Conservation (phyloP, 2,888 invertebrate species). For the Napeogenes inachia region DNA sequence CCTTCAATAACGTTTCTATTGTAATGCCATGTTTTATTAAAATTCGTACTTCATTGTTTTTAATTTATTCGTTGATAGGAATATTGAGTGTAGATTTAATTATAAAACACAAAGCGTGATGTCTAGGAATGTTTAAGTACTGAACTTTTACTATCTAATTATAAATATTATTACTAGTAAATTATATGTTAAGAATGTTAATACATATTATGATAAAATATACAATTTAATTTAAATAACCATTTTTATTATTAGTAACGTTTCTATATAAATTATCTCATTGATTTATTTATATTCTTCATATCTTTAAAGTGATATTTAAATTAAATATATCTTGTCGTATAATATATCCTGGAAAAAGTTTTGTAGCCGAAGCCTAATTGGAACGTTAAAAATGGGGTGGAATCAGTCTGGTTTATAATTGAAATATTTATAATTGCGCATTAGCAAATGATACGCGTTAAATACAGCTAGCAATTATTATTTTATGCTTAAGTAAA, state of each 20-base stretch:
- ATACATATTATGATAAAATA: no score
- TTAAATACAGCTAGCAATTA: constrained; percentile 48
- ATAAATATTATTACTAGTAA: neutral
- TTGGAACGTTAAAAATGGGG: constrained; percentile 38
- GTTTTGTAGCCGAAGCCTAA: constrained; percentile 15
- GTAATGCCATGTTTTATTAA: constrained; percentile 20
- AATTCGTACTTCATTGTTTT: constrained; percentile 8
- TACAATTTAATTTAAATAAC: no score
- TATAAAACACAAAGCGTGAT: neutral
- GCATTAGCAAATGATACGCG: constrained; percentile 42
- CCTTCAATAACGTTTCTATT: constrained; percentile 35
- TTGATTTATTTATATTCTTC: no score
- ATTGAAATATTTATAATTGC: constrained; percentile 72
- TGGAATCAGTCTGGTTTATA: constrained; percentile 56
- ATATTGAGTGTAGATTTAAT: neutral
- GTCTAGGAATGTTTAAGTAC: neutral
- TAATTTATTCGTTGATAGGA: neutral
- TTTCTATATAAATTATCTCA: no score
- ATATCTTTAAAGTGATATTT: no score
- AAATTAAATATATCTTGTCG: no score
- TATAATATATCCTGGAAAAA: no score
- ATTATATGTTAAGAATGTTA: no score
- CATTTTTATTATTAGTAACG: no score
- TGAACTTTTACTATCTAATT: neutral
- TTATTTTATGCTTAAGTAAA: constrained; percentile 38